Evolutionary conservation across 2,113 vertebrate species (phyloP), one percentile per base, ranked within the genome.

Genomic region (Rhombomys opimus): DNA sequence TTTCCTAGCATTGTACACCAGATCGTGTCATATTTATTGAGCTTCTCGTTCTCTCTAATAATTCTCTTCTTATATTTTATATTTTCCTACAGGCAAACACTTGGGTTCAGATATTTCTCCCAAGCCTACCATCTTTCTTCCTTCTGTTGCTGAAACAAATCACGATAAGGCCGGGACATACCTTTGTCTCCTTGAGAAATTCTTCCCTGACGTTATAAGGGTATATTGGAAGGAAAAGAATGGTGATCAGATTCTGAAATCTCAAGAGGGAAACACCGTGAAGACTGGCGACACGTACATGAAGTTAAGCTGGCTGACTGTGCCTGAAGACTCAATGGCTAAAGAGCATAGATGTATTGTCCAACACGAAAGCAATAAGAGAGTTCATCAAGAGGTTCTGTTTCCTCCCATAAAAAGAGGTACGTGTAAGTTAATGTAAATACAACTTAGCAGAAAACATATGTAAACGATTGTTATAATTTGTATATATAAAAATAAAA

Each of bases 171-270:
- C 95, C 76, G 96, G 92, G 6, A 98, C 18, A 0, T 98, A 98
- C 17, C 80, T 99, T 91, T 99, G 98, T 89, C 98, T 98, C 30
- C 96, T 99, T 91, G 98, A 99, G 96, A 97, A 98, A 10, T 99
- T 99, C 95, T 98, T 97, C 89, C 98, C 98, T 20, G 97, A 98
- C n/a, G 85, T 98, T 68, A 98, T 98, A 86, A 95, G 65, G 0
- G 93, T 98, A 57, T 75, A 27, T 13, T 99, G 98, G 98, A 85
- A 89, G 0, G 82, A 98, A 10, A 96, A 90, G 38, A 52, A 38
- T 4, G 6, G 18, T 0, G 0, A 82, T 3, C 50, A 0, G 1
- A 2, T 92, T 82, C 81, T 97, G 59, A 0, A 38, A 7, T 95
- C 95, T 35, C 88, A 94, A 27, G 14, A 97, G 54, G 95, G 95